Percentiles rank a stretch among this genome's conserved stretches.
phyloP scores from a whole-genome alignment of 2,888 invertebrate species.

The Ramazzottius varieornatus region DNA sequence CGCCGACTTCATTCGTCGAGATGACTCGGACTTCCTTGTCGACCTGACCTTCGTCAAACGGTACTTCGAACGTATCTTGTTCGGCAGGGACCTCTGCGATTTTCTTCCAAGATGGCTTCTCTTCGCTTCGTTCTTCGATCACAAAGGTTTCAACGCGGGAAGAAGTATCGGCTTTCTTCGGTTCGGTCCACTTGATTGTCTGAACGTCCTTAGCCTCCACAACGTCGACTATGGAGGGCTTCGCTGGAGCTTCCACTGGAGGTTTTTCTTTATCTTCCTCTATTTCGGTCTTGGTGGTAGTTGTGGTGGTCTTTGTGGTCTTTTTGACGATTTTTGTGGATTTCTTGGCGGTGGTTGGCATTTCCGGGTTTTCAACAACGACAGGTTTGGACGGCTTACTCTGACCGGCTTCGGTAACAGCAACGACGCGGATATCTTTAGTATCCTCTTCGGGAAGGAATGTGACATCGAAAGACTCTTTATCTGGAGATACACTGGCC shows the following conservation, averaged over 20 bases:
- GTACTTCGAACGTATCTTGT: not conserved
- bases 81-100: not conserved
- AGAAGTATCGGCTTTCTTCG: no score
- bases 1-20: not conserved
- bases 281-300: not conserved
- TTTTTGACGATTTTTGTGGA: not conserved
- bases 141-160: not conserved
- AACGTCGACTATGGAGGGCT: not conserved
- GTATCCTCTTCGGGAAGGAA: not conserved
- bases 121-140: not conserved
- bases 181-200: not conserved
- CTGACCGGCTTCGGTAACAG: not conserved
- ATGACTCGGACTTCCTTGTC: conserved; percentile 11
- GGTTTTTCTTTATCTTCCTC: not conserved
- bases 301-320: not conserved
- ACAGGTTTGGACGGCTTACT: not conserved
- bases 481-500: not conserved
- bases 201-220: not conserved
- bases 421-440: not conserved
- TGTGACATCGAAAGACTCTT: not conserved
- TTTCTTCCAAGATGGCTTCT: not conserved
- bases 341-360: not conserved
- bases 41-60: not conserved
- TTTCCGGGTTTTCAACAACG: not conserved
- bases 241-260: not conserved